These are phyloP conservation scores for Peromyscus californicus DNA, from an alignment of 2,113 vertebrate genomes.

Conservation along the genomic window DNA sequence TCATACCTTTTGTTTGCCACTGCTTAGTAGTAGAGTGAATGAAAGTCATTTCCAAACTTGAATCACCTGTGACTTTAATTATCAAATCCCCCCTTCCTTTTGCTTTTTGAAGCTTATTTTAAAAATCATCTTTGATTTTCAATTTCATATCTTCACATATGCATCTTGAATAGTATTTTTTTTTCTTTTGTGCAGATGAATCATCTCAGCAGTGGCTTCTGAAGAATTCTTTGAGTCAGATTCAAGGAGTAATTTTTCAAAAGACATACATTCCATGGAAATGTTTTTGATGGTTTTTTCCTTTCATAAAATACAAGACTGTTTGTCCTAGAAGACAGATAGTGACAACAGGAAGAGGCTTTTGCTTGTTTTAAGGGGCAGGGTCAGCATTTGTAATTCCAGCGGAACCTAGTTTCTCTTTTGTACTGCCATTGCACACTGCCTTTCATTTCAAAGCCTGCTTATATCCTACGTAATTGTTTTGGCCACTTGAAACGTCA, in stretches of 20 bases:
- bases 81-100: not conserved
- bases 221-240: slow-evolving; percentile 76
- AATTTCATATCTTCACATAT: slow-evolving; percentile 73
- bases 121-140: slow-evolving; percentile 74
- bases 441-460: slow-evolving; percentile 82
- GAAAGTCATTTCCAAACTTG: slow-evolving; percentile 63
- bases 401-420: slow-evolving; percentile 76
- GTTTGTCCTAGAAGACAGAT: slow-evolving; percentile 85
- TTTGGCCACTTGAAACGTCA: slow-evolving; percentile 84
- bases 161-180: slow-evolving; percentile 69
- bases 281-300: slow-evolving; percentile 75
- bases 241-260: slow-evolving; percentile 82
- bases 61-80: slow-evolving; percentile 55
- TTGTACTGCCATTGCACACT: slow-evolving; percentile 73
- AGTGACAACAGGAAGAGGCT: slow-evolving; percentile 79
- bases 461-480: slow-evolving; percentile 86
- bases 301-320: slow-evolving; percentile 76
- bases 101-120: slow-evolving; percentile 60
- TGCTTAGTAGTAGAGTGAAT: slow-evolving; percentile 64
- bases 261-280: slow-evolving; percentile 74
- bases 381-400: slow-evolving; percentile 87
- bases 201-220: slow-evolving; percentile 72
- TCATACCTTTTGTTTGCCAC: slow-evolving; percentile 52
- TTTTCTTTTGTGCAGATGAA: slow-evolving; percentile 78
- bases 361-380: slow-evolving; percentile 85